Percentiles rank a stretch among this genome's conserved stretches.
These are phyloP conservation scores for Polyommatus icarus DNA, from an alignment of 2,888 invertebrate genomes.

Conservation along the genomic window DNA sequence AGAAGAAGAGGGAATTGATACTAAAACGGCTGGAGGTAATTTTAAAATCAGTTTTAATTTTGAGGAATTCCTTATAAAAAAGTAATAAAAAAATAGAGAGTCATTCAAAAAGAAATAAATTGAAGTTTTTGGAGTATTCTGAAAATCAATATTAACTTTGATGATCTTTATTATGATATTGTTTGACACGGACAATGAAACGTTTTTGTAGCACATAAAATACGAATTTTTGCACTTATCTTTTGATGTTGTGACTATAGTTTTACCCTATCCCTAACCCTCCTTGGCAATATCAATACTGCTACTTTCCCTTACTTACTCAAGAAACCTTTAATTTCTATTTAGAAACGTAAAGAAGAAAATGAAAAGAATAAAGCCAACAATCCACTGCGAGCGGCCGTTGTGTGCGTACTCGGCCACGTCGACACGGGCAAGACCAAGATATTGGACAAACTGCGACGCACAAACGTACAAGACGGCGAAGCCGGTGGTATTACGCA, in stretches of 20 bases:
- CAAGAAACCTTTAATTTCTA: neutral
- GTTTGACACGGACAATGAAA: too few relatives aligned
- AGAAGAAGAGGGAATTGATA: constrained; percentile 86
- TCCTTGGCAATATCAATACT: neutral
- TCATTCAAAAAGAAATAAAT: too few relatives aligned
- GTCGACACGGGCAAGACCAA: constrained; percentile 99
- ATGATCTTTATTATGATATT: too few relatives aligned
- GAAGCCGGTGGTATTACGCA: constrained; percentile 99
- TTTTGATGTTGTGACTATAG: neutral
- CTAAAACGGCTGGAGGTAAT: constrained; percentile 85
- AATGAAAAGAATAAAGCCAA: constrained; percentile 70
- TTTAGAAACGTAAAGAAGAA: constrained; percentile 73
- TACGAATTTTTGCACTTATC: too few relatives aligned
- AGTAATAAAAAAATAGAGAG: too few relatives aligned
- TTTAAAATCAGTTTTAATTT: neutral
- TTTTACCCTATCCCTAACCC: neutral
- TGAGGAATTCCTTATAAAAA: neutral
- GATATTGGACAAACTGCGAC: constrained; percentile 95
- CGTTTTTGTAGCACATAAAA: too few relatives aligned
- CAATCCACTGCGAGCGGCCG: constrained; percentile 90
- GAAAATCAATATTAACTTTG: too few relatives aligned
- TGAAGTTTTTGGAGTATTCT: too few relatives aligned
- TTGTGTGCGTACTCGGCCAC: constrained; percentile 99
- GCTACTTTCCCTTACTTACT: neutral
- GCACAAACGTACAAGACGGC: constrained; percentile 95